These are phyloP conservation scores for Myotis vivesi DNA, from an alignment of 2,797 vertebrate genomes.

Conservation along the genomic window DNA sequence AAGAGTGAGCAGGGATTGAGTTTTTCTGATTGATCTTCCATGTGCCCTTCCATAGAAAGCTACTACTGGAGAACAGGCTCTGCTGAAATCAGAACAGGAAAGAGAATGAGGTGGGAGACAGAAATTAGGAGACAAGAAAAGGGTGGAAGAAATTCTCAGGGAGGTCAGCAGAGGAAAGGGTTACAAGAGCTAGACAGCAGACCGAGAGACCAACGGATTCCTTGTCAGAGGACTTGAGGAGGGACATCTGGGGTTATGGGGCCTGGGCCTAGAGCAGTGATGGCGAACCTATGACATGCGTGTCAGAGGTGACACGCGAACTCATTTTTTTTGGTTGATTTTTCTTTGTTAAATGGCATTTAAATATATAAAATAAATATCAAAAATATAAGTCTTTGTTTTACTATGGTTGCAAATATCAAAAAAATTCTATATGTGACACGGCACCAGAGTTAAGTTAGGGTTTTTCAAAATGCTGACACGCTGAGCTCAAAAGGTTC, in stretches of 20 bases:
- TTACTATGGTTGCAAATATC: too few species aligned
- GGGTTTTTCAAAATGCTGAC: too few species aligned
- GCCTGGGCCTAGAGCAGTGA: background rate
- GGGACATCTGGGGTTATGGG: background rate
- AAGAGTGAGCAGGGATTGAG: background rate
- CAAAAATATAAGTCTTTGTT: too few species aligned
- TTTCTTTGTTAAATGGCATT: too few species aligned
- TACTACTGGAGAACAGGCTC: background rate
- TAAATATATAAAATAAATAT: too few species aligned
- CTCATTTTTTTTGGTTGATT: too few species aligned
- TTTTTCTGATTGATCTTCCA: background rate
- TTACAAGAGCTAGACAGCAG: background rate
- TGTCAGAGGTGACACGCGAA: too few species aligned
- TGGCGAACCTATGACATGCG: too few species aligned
- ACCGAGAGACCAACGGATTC: background rate
- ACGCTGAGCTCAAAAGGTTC: too few species aligned
- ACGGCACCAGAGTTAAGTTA: too few species aligned
- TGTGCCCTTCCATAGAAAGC: background rate
- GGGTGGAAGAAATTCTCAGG: background rate
- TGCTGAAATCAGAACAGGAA: background rate
- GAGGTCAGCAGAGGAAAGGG: background rate
- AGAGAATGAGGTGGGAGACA: background rate
- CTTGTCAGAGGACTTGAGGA: background rate
- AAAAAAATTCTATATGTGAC: too few species aligned
- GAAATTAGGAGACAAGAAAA: background rate